These are phyloP conservation scores for Nemopilema nomurai DNA, from an alignment of 30 jellyfish, hydroid and myxozoan species.

Conservation along the genomic window DNA sequence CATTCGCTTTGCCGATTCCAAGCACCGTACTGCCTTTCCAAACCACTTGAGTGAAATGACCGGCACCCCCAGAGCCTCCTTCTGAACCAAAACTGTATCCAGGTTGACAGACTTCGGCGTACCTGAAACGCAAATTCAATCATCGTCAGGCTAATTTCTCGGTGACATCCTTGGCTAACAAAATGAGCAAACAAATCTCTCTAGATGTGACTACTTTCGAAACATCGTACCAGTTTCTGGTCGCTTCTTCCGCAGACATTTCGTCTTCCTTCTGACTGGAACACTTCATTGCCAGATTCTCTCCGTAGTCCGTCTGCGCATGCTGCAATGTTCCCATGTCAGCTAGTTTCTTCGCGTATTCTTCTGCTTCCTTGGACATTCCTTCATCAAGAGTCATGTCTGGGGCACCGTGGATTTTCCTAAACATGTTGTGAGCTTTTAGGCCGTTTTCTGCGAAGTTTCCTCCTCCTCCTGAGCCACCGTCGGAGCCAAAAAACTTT, in stretches of 20 bases:
- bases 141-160: background rate
- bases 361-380: slow-evolving; percentile 81
- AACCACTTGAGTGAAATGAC: slow-evolving; percentile 86
- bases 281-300: slow-evolving; percentile 82
- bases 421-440: slow-evolving; percentile 84
- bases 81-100: slow-evolving; percentile 70
- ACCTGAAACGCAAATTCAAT: slow-evolving; percentile 40
- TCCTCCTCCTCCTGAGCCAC: slow-evolving; percentile 22
- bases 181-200: no score
- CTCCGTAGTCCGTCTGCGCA: slow-evolving; percentile 80
- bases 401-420: slow-evolving; percentile 81
- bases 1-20: slow-evolving; percentile 90
- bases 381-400: slow-evolving; percentile 56
- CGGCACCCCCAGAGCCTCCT: slow-evolving; percentile 62
- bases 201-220: no score
- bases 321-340: slow-evolving; percentile 39
- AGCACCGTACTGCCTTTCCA: slow-evolving; percentile 88
- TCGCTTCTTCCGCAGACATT: slow-evolving; percentile 84
- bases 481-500: background rate
- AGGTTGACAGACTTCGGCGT: slow-evolving; percentile 92
- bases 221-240: slow-evolving; percentile 72
- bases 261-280: slow-evolving; percentile 63
- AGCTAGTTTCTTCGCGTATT: slow-evolving; percentile 81
- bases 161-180: no score
- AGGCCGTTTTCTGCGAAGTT: slow-evolving; percentile 57